phyloP scores from a whole-genome alignment of 2,888 invertebrate species.

The Eupithecia dodoneata region DNA sequence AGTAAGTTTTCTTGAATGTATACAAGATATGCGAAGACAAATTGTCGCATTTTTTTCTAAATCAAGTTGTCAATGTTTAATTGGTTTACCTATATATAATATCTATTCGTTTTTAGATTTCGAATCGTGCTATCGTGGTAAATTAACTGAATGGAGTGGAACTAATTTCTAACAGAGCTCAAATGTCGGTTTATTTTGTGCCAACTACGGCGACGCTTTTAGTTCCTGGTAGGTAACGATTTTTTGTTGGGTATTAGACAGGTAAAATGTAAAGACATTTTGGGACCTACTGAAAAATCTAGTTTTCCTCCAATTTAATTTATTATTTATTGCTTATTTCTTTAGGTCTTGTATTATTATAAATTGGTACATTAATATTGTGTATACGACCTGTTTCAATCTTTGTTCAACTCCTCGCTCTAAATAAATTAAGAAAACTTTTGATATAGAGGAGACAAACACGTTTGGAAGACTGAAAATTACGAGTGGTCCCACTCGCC shows the following conservation, averaged over 20 bases:
- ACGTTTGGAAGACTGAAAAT: too few relatives aligned
- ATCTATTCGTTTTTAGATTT: neutral
- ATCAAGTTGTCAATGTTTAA: neutral
- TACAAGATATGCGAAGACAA: neutral
- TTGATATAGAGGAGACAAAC: too few relatives aligned
- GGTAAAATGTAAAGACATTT: neutral
- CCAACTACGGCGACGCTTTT: neutral
- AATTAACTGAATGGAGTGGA: slow-evolving; percentile 4
- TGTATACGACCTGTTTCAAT: too few relatives aligned
- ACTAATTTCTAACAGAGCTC: slow-evolving; percentile 13
- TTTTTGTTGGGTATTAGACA: neutral
- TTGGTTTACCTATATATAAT: neutral
- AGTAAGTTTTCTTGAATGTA: too few relatives aligned
- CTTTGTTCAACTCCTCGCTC: too few relatives aligned
- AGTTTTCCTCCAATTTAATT: too few relatives aligned
- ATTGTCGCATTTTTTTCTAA: neutral
- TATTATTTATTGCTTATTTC: too few relatives aligned
- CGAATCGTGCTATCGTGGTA: neutral
- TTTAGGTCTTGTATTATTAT: too few relatives aligned
- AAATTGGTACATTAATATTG: too few relatives aligned
- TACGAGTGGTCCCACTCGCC: too few relatives aligned
- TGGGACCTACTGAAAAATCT: neutral
- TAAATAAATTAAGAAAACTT: too few relatives aligned
- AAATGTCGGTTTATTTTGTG: slow-evolving; percentile 12
- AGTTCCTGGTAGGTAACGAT: neutral